phyloP scores from a whole-genome alignment of 2,113 vertebrate species.

The Acinonyx jubatus region DNA sequence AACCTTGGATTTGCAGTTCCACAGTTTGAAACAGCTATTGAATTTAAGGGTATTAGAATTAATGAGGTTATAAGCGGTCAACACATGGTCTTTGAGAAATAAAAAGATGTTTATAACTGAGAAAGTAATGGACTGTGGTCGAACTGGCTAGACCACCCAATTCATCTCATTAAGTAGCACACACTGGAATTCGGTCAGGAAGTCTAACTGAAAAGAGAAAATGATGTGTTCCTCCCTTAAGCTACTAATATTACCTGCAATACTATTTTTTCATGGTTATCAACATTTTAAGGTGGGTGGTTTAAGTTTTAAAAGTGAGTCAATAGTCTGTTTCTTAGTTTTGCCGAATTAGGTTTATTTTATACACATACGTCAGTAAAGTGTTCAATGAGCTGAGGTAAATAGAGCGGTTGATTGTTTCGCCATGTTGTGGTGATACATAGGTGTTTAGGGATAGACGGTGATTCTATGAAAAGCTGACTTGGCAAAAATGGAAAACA shows the following conservation, averaged over 20 bases:
- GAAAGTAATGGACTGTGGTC: background rate
- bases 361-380: background rate
- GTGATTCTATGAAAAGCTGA: slow-evolving; percentile 70
- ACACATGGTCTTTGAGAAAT: background rate
- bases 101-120: slow-evolving; percentile 20
- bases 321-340: background rate
- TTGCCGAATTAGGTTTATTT: slow-evolving; percentile 34
- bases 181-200: background rate
- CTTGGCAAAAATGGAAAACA: slow-evolving; percentile 69
- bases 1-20: background rate
- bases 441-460: slow-evolving; percentile 48
- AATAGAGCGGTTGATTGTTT: slow-evolving; percentile 38
- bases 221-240: background rate
- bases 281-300: background rate
- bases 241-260: background rate
- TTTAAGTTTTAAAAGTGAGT: background rate
- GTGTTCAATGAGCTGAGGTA: background rate
- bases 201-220: background rate
- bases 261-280: background rate
- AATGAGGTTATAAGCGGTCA: slow-evolving; percentile 14
- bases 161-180: slow-evolving; percentile 26
- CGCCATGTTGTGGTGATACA: background rate
- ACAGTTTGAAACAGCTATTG: slow-evolving; percentile 13
- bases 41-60: slow-evolving; percentile 8
- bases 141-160: background rate